phyloP scores from a whole-genome alignment of 2,113 vertebrate species.

The Pteronura brasiliensis region DNA sequence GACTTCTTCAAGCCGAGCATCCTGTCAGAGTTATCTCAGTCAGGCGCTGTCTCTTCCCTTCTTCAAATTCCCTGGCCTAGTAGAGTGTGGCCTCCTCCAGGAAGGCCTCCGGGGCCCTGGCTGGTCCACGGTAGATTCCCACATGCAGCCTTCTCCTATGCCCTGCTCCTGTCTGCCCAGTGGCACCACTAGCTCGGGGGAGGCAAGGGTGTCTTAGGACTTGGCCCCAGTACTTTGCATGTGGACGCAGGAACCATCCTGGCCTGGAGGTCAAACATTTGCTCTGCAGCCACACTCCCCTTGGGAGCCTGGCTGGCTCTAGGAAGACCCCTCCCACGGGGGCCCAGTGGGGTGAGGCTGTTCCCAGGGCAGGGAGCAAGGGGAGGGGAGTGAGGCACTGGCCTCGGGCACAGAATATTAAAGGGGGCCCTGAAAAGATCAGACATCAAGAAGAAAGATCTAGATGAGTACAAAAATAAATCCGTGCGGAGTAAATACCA shows the following conservation, averaged over 20 bases:
- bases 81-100: background rate
- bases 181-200: background rate
- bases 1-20: background rate
- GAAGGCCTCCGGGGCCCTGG: background rate
- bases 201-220: background rate
- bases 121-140: background rate
- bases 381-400: background rate
- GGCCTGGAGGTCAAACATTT: no score
- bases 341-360: background rate
- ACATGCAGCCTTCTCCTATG: background rate
- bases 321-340: background rate
- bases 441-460: background rate
- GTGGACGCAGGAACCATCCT: accelerated
- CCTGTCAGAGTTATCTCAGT: background rate
- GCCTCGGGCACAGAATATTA: background rate
- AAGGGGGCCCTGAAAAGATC: background rate
- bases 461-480: background rate
- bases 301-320: background rate
- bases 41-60: accelerated
- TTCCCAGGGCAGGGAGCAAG: background rate
- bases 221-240: no score
- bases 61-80: background rate
- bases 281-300: accelerated
- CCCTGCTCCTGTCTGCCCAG: background rate
- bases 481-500: background rate